phyloP scores from a whole-genome alignment of 2,797 vertebrate genomes.

The Galaxias olidus region DNA sequence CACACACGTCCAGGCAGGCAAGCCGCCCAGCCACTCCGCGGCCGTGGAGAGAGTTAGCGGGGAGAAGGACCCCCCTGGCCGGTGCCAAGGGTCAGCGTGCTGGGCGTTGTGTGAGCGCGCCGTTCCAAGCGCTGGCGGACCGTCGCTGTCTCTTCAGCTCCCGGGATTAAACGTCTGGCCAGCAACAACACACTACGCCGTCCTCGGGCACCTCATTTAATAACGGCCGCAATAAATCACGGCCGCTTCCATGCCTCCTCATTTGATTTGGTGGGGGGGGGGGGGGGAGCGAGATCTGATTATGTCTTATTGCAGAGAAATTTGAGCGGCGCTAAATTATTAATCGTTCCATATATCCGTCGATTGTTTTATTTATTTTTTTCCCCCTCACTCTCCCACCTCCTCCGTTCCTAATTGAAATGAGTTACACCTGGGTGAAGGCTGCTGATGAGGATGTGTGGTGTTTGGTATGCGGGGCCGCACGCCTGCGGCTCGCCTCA shows the following conservation, averaged over 20 bases:
- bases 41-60: no score
- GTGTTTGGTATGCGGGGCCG: no score
- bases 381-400: conserved; percentile 35
- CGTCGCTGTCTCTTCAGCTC: no score
- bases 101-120: no score
- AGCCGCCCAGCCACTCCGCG: no score
- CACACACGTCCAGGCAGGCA: no score
- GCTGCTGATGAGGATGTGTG: background rate
- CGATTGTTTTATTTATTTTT: conserved; percentile 56
- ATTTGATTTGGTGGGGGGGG: conserved; percentile 43
- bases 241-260: conserved; percentile 50
- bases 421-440: conserved; percentile 34
- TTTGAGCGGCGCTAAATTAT: conserved; percentile 62
- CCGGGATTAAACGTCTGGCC: no score
- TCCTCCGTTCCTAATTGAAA: conserved; percentile 42
- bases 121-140: no score
- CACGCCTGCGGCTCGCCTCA: no score
- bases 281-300: conserved; percentile 50
- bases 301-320: conserved; percentile 56
- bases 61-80: no score
- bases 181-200: no score
- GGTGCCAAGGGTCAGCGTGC: no score
- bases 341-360: conserved; percentile 45
- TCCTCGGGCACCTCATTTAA: conserved; percentile 35
- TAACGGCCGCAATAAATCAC: conserved; percentile 53